A percentile compares a stretch with the other conserved stretches of the same genome.
These are phyloP conservation scores for Neopelma chrysocephalum DNA, from an alignment of 2,797 vertebrate genomes.

Conservation along the genomic window DNA sequence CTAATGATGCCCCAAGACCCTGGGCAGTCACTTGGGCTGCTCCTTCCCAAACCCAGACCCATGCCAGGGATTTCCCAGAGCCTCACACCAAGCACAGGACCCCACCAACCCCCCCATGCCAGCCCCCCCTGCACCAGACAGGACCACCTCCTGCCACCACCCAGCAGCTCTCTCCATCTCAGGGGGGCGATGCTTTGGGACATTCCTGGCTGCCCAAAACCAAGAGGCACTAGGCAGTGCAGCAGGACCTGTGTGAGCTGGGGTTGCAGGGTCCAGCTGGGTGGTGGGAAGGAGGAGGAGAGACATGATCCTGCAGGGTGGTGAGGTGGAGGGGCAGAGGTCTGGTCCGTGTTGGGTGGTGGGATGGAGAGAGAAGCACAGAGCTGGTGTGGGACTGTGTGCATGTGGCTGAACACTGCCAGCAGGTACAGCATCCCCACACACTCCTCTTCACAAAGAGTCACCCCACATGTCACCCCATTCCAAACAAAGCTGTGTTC, in stretches of 20 bases:
- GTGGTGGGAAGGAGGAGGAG: neutral
- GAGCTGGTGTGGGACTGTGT: fast-evolving
- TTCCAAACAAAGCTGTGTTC: neutral
- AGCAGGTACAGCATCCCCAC: neutral
- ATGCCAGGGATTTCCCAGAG: neutral
- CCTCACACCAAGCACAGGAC: too few species aligned
- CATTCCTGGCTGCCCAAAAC: neutral
- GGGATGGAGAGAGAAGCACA: neutral
- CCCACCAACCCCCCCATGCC: fast-evolving
- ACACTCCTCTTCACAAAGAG: neutral
- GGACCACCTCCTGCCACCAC: neutral
- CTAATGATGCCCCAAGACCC: neutral
- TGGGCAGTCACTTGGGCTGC: neutral
- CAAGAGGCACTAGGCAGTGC: neutral
- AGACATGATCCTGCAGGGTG: neutral
- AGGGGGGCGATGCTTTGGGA: too few species aligned
- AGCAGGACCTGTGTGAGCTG: neutral
- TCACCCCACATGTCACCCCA: fast-evolving
- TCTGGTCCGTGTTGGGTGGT: neutral
- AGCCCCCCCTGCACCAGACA: neutral
- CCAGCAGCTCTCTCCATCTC: neutral
- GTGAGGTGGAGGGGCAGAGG: neutral
- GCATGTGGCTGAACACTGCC: neutral
- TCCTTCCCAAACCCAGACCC: neutral
- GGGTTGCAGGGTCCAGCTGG: neutral